These are phyloP conservation scores for Noctilio leporinus DNA, from an alignment of 2,113 vertebrate species.

Conservation along the genomic window DNA sequence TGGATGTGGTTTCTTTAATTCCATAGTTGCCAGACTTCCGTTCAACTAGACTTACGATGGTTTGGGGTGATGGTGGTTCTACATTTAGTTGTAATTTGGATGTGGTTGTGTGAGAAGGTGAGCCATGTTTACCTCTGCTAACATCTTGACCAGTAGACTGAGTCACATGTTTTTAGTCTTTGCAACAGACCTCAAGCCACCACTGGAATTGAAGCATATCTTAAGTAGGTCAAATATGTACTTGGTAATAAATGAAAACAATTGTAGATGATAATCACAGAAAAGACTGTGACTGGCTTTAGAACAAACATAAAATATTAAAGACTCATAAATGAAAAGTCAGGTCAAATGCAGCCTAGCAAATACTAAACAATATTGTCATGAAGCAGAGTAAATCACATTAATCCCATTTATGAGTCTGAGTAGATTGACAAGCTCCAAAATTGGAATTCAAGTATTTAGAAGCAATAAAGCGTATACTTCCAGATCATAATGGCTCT, in stretches of 20 bases:
- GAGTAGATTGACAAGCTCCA: slow-evolving; percentile 36
- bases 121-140: too few relatives aligned
- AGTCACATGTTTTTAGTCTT: neutral
- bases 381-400: slow-evolving; percentile 61
- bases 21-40: too few relatives aligned
- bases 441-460: slow-evolving; percentile 65
- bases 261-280: neutral
- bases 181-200: neutral
- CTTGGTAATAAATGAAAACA: neutral
- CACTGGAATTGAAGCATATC: neutral
- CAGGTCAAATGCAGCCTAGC: slow-evolving; percentile 45
- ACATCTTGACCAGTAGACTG: too few relatives aligned
- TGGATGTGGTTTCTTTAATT: too few relatives aligned
- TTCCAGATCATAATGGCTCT: slow-evolving; percentile 39
- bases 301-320: neutral
- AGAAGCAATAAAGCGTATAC: slow-evolving; percentile 41
- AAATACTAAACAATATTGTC: slow-evolving; percentile 63
- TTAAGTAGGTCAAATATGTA: neutral
- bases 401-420: slow-evolving; percentile 48
- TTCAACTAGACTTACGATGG: too few relatives aligned
- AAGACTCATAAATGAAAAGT: neutral
- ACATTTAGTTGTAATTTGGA: too few relatives aligned
- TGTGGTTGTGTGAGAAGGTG: too few relatives aligned
- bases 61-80: too few relatives aligned
- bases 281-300: neutral